Base-by-base conservation (phyloP, 2,113 vertebrate species). In the Rhipidura dahli region DNA sequence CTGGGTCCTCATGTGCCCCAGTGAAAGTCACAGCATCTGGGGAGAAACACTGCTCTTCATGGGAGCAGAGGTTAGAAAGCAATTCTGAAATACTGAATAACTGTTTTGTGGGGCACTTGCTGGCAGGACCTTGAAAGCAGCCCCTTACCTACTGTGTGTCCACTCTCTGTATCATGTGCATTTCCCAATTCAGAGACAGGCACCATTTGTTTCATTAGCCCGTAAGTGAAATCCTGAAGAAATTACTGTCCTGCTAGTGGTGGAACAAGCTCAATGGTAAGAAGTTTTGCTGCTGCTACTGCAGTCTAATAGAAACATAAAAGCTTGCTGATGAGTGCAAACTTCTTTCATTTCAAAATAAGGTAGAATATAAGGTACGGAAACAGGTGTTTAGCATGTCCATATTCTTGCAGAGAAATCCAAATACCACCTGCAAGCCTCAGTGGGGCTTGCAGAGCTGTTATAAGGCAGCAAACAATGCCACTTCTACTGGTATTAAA, bases 1-100 rank as follows among this genome's bases (percentile, higher is more conserved):
- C 14, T 3, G 0, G 33, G 42, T 28, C 14, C 13, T 27, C 6
- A 8, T 4, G 5, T 63, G 10, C 16, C 13, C 13, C 6, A 26
- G 13, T 6, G 11, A 72, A 68, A 23, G 19, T 66, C 18, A 19
- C 23, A 11, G 9, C 5, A 49, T 39, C 9, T 39, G 13, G 8
- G 15, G 7, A 63, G 16, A 73, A 81, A 30, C 3, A 53, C 21
- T 63, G 10, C 8, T 70, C 15, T 47, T 47, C 37, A 50, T 45
- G 22, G 18, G 30, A 45, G 21, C 7, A 84, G 37, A 57, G 14
- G 6, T 12, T 40, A 75, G 47, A 63, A 89, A 54, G 7, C 4
- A 42, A 22, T 57, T 65, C 24, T 47, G n/a, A 65, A 92, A 73
- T 17, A 63, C 5, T 54, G 50, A 15, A 4, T 35, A n/a, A n/a